Percentiles rank a stretch among this genome's conserved stretches.
Evolutionary conservation across 1,140 invertebrate species (phyloP).

Genomic region (Drosophila busckii): DNA sequence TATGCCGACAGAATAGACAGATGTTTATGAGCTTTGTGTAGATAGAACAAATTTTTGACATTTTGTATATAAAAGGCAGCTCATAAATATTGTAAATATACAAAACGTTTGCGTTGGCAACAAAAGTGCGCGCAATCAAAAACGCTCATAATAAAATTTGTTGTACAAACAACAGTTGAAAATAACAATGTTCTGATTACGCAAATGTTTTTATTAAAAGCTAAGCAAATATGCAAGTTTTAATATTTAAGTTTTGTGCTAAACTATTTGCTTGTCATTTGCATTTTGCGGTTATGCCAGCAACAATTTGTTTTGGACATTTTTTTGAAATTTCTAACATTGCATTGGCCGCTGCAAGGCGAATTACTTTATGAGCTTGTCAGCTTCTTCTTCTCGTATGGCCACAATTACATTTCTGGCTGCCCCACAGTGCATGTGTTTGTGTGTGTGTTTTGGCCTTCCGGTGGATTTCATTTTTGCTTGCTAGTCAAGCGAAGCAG

Average conservation of each 20-base stretch:
- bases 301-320: too few species aligned
- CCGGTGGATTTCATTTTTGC: conserved; percentile 2
- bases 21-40: conserved; percentile 28
- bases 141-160: conserved; percentile 22
- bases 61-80: conserved; percentile 24
- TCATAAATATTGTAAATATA: conserved; percentile 27
- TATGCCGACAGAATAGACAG: conserved; percentile 41
- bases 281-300: too few species aligned
- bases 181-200: conserved; percentile 24
- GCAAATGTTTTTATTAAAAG: too few species aligned
- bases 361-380: too few species aligned
- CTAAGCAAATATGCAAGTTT: too few species aligned
- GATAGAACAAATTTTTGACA: conserved; percentile 31
- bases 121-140: conserved; percentile 20
- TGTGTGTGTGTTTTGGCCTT: not conserved
- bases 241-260: too few species aligned
- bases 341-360: too few species aligned
- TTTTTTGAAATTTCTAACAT: too few species aligned
- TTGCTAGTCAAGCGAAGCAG: not conserved
- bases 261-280: too few species aligned
- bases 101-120: conserved; percentile 12
- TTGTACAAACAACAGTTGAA: conserved; percentile 19
- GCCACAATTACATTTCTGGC: too few species aligned
- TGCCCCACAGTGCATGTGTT: not conserved
- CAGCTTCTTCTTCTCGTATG: too few species aligned